Conservation (phyloP, 2,113 vertebrate species). For the Girardinichthys multiradiatus region DNA sequence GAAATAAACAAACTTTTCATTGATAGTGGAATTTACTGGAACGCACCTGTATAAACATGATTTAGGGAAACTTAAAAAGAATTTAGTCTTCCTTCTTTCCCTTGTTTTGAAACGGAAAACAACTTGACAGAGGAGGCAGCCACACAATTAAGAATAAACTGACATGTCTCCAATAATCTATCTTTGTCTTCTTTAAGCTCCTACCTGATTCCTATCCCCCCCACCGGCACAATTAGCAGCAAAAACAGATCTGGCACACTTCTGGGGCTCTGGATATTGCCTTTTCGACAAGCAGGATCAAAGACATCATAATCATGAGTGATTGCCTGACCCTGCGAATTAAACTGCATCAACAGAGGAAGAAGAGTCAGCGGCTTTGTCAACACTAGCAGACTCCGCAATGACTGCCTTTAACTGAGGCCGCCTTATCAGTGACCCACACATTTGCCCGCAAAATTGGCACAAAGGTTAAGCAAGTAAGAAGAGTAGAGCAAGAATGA, state of each 20-base stretch:
- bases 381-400: neutral
- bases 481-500: slow-evolving; percentile 14
- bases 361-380: slow-evolving; percentile 8
- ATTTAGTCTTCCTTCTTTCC: too few relatives aligned
- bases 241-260: slow-evolving; percentile 45
- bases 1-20: too few relatives aligned
- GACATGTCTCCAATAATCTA: slow-evolving; percentile 36
- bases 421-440: slow-evolving; percentile 25
- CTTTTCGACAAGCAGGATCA: slow-evolving; percentile 62
- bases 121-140: slow-evolving; percentile 6
- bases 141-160: neutral
- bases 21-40: too few relatives aligned
- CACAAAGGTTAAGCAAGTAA: neutral
- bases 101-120: slow-evolving; percentile 24
- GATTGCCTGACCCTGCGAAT: slow-evolving; percentile 48
- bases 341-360: slow-evolving; percentile 47
- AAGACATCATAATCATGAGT: slow-evolving; percentile 63
- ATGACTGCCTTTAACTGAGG: slow-evolving; percentile 12
- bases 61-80: too few relatives aligned
- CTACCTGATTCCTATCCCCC: slow-evolving; percentile 17
- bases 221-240: slow-evolving; percentile 48
- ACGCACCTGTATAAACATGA: too few relatives aligned
- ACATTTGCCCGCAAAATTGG: slow-evolving; percentile 17
- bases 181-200: slow-evolving; percentile 27
- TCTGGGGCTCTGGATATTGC: slow-evolving; percentile 27